phyloP scores from a whole-genome alignment of 2,113 vertebrate species.

The Indicator maculatus region DNA sequence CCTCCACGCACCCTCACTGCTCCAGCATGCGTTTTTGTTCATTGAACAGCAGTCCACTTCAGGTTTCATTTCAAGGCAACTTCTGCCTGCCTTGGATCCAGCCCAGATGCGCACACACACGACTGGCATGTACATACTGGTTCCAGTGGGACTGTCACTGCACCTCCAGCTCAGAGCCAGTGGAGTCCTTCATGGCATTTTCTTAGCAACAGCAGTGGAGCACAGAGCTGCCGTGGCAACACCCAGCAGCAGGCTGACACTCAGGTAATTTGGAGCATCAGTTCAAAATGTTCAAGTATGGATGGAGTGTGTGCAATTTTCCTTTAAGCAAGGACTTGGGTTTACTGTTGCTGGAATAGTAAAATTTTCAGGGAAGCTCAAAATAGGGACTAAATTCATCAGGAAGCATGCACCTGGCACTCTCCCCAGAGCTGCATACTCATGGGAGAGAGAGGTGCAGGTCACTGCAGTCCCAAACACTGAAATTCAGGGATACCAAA shows the following conservation, averaged over 20 bases:
- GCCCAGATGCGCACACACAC: not conserved
- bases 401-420: accelerated
- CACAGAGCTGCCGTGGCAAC: not conserved
- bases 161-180: not conserved
- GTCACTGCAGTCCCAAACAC: not conserved
- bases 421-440: not conserved
- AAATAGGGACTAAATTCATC: not conserved
- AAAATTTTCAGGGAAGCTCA: not conserved
- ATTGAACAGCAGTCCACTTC: not conserved
- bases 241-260: not conserved
- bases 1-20: not conserved
- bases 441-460: not conserved
- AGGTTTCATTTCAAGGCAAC: not conserved
- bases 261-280: not conserved
- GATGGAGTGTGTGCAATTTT: not conserved
- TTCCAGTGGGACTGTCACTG: not conserved
- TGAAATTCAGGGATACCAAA: not conserved
- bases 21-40: not conserved
- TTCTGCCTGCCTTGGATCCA: not conserved
- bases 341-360: not conserved
- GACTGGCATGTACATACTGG: not conserved
- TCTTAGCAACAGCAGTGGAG: not conserved
- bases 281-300: not conserved
- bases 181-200: not conserved
- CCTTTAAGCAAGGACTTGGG: not conserved